Evolutionary conservation across 2,797 vertebrate genomes (phyloP).

Genomic region (Eidolon dupreanum): DNA sequence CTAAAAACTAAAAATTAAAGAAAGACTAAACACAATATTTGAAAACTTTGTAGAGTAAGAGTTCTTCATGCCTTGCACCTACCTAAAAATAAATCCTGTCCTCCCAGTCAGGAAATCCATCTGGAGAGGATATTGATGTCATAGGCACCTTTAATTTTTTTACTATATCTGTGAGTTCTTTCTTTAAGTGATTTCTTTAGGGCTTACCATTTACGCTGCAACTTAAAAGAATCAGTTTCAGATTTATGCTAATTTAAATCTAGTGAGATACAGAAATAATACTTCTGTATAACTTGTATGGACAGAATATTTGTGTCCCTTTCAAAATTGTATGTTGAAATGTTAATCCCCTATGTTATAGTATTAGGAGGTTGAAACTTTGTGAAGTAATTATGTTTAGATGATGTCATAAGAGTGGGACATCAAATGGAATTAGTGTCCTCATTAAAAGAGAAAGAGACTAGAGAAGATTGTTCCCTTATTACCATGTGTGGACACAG

Average conservation of each 20-base stretch:
- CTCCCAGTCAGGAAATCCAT: not conserved
- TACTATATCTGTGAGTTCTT: not conserved
- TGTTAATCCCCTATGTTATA: not conserved
- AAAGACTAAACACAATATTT: not conserved
- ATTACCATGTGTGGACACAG: not conserved
- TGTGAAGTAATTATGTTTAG: not conserved
- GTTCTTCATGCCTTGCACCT: not conserved
- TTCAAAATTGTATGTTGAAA: not conserved
- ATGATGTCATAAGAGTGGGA: too few species aligned
- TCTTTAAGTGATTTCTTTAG: not conserved
- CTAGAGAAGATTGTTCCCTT: not conserved
- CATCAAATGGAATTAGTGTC: not conserved
- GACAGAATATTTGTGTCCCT: not conserved
- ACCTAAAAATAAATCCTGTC: not conserved
- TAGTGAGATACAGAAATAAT: not conserved
- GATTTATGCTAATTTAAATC: not conserved
- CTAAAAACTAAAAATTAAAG: not conserved
- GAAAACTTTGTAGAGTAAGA: not conserved
- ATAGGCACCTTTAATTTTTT: not conserved
- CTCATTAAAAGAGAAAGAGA: not conserved
- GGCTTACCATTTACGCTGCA: not conserved
- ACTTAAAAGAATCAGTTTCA: not conserved
- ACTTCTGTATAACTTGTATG: not conserved
- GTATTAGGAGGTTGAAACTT: not conserved
- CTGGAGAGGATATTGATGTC: not conserved